phyloP scores from a whole-genome alignment of 2,113 vertebrate genomes.

The Misgurnus mizolepis region DNA sequence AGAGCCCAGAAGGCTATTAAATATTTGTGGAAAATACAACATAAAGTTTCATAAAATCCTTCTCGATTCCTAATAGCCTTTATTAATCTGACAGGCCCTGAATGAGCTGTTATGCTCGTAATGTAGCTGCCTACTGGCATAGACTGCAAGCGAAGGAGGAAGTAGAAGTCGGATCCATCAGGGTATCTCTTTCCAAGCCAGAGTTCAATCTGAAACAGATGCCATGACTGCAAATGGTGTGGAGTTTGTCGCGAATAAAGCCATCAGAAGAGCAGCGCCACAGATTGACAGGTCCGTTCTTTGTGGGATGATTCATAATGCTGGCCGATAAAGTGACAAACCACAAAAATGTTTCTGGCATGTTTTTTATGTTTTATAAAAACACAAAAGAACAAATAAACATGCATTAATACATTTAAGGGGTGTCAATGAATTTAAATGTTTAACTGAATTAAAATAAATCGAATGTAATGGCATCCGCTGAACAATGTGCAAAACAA shows the following conservation, averaged over 20 bases:
- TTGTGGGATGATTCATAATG: conserved; percentile 33
- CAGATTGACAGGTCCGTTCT: conserved; percentile 31
- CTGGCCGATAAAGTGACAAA: conserved; percentile 25
- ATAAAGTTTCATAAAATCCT: conserved; percentile 44
- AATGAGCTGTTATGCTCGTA: conserved; percentile 39
- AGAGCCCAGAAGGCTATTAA: conserved; percentile 42
- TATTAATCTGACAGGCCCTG: conserved; percentile 51
- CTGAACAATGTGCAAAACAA: no score
- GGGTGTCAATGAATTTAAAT: no score
- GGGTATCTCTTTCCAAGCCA: conserved; percentile 31
- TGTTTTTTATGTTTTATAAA: background rate
- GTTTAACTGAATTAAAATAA: no score
- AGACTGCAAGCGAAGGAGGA: conserved; percentile 29
- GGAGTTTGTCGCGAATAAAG: conserved; percentile 27
- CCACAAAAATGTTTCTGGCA: conserved; percentile 16
- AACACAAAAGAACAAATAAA: conserved; percentile 17
- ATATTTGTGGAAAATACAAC: conserved; percentile 46
- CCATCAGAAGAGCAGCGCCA: conserved; percentile 15
- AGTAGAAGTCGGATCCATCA: conserved; percentile 18
- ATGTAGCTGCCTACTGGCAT: conserved; percentile 25
- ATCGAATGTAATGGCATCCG: no score
- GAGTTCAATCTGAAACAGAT: conserved; percentile 31
- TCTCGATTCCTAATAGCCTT: conserved; percentile 42
- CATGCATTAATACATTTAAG: background rate
- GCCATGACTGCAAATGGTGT: background rate